phyloP scores from a whole-genome alignment of 2,888 invertebrate genomes.

The Caenorhabditis sulstoni region DNA sequence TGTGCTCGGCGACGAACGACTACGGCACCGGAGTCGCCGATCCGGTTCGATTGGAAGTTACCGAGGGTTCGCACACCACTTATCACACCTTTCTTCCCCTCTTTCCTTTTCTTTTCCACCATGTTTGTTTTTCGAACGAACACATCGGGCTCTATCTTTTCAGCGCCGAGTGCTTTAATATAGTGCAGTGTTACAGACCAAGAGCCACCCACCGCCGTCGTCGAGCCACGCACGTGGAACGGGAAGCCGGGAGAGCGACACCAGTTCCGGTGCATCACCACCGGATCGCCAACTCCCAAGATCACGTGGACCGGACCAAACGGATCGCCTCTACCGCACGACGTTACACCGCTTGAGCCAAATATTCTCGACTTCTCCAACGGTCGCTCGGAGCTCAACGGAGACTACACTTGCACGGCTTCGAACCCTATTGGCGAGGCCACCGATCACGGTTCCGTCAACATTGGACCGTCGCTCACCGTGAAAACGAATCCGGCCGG shows the following conservation, averaged over 20 bases:
- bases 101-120: constrained; percentile 60
- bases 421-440: constrained; percentile 73
- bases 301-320: constrained; percentile 78
- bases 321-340: constrained; percentile 77
- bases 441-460: constrained; percentile 76
- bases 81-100: constrained; percentile 18
- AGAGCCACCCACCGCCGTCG: constrained; percentile 79
- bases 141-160: too few species aligned
- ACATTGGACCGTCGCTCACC: constrained; percentile 73
- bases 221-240: constrained; percentile 79
- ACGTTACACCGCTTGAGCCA: constrained; percentile 78
- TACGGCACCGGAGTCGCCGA: constrained; percentile 74
- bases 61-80: constrained; percentile 72
- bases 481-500: constrained; percentile 76
- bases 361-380: constrained; percentile 73
- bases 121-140: too few species aligned
- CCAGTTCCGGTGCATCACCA: constrained; percentile 77
- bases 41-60: constrained; percentile 74
- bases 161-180: too few species aligned
- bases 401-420: constrained; percentile 78
- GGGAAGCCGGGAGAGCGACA: constrained; percentile 79
- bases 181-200: constrained; percentile 71
- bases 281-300: constrained; percentile 77
- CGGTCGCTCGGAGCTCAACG: constrained; percentile 71
- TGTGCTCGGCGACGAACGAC: constrained; percentile 78